Conservation (phyloP, 2,888 invertebrate genomes). For the Drosophila algonquin region DNA sequence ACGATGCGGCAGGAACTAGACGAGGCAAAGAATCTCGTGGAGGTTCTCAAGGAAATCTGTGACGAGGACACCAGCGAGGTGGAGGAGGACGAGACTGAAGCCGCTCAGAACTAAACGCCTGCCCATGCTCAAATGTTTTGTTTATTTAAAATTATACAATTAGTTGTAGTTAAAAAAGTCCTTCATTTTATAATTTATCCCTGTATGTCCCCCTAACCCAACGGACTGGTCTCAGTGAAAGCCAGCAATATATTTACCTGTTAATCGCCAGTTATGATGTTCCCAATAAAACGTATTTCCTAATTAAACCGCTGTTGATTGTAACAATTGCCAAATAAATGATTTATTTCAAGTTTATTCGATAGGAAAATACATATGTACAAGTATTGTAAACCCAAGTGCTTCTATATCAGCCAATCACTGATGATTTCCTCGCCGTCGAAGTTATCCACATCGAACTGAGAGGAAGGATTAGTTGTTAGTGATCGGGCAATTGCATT, state of each 20-base stretch:
- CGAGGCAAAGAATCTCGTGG: constrained; percentile 90
- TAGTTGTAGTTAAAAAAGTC: constrained; percentile 49
- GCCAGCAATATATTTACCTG: constrained; percentile 63
- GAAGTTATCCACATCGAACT: constrained; percentile 81
- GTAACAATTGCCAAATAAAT: constrained; percentile 1
- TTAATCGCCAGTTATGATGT: constrained; percentile 49
- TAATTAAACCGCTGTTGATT: constrained; percentile 8
- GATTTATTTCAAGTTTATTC: not conserved
- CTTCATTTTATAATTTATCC: constrained; percentile 23
- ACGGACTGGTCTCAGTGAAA: constrained; percentile 57
- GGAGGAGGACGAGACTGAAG: constrained; percentile 33
- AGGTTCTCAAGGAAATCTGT: constrained; percentile 90
- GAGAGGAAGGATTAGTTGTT: constrained; percentile 17
- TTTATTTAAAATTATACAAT: constrained; percentile 49
- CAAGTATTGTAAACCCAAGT: constrained; percentile 7
- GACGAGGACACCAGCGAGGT: constrained; percentile 85
- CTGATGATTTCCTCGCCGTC: constrained; percentile 82
- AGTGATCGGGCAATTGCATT: not conserved
- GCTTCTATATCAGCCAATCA: constrained; percentile 74
- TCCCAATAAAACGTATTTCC: constrained; percentile 58
- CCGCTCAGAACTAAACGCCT: constrained; percentile 21
- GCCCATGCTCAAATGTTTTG: constrained; percentile 32
- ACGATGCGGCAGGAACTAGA: constrained; percentile 89
- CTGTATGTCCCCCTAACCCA: constrained; percentile 22
- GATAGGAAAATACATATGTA: not conserved